Evolutionary conservation across 2,888 invertebrate genomes (phyloP).

Genomic region (Cecidostiba fungosa): DNA sequence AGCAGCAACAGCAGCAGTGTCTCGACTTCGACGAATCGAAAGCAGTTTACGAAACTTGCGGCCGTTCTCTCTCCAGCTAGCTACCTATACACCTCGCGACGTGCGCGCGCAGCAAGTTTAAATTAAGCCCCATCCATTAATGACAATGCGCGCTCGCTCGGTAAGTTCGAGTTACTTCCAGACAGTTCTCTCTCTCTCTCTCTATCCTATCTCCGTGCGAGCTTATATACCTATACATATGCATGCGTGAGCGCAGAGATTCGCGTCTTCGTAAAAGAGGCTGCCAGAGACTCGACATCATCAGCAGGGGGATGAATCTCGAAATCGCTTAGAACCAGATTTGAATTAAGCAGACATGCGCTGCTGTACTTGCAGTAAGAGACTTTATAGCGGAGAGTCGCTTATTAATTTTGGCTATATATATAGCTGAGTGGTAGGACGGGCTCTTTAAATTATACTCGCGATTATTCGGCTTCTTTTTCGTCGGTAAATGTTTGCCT

Average conservation of each 20-base stretch:
- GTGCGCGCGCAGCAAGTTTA: slow-evolving; percentile 60
- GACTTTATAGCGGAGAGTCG: neutral
- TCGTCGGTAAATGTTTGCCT: slow-evolving; percentile 32
- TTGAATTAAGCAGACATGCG: slow-evolving; percentile 74
- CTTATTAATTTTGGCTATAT: slow-evolving; percentile 52
- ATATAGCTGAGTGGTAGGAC: neutral
- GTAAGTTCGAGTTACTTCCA: slow-evolving; percentile 61
- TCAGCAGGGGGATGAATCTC: slow-evolving; percentile 64
- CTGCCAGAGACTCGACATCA: slow-evolving; percentile 47
- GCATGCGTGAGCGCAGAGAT: neutral
- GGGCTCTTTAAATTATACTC: slow-evolving; percentile 33
- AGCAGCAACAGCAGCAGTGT: neutral
- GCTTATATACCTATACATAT: slow-evolving; percentile 6
- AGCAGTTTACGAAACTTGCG: slow-evolving; percentile 65
- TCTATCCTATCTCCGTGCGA: neutral
- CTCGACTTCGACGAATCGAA: slow-evolving; percentile 51
- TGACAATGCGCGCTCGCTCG: slow-evolving; percentile 62
- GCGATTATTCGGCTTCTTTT: neutral
- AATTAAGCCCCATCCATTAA: slow-evolving; percentile 65
- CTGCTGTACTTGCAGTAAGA: neutral
- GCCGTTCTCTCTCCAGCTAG: neutral
- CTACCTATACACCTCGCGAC: neutral
- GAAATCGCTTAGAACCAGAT: slow-evolving; percentile 76
- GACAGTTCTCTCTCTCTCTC: slow-evolving; percentile 42
- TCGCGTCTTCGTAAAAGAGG: slow-evolving; percentile 25